Base-by-base conservation (phyloP, 2,797 vertebrate genomes). In the Hydrocynus forskahlii region DNA sequence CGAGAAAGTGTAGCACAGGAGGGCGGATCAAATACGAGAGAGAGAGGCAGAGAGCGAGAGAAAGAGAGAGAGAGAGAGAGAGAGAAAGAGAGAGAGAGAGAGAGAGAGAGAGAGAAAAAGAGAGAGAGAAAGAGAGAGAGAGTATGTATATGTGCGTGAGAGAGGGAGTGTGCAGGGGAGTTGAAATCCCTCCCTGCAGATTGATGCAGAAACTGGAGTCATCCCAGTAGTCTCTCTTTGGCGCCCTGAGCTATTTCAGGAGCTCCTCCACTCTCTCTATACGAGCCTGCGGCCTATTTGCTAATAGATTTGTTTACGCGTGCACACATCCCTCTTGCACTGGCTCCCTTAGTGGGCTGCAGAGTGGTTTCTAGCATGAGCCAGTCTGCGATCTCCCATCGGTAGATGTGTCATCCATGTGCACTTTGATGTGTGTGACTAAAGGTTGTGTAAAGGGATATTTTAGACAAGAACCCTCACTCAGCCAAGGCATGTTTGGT, bases 261-360 rank as follows among this genome's bases (percentile, higher is more conserved):
- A 78, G 19, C 66, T 81, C 23, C 43, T 63, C 35, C 19, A 45
- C 50, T 10, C 54, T 75, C 55, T 81, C 81, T 63, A 72, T 82
- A 45, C 55, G 60, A 81, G 79, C 84, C 82, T 59, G 63, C 23
- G 75, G 81, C 72, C 79, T 83, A 70, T 88, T 78, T 85, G 81
- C 73, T 85, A 82, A 83, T 82, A 86, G 75, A 78, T 78, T 64
- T 55, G 48, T 73, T 82, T 77, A 69, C 67, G 52, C 76, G 83
- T 83, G 74, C 84, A 85, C 85, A 79, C 38, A 83, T 25, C 19
- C 67, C 21, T 43, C 84, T 74, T 29, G 7, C 55, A n/a, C 55
- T 55, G 75, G 72, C 73, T 50, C 67, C 67, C 67, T 45, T 50
- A 23, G 67, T 19, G 67, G 40, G 21, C 67, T 50, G 67, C 67